Evolutionary conservation across 92 coral and sea anemone genomes (phyloP).

Genomic region (Phenganax subtilis): DNA sequence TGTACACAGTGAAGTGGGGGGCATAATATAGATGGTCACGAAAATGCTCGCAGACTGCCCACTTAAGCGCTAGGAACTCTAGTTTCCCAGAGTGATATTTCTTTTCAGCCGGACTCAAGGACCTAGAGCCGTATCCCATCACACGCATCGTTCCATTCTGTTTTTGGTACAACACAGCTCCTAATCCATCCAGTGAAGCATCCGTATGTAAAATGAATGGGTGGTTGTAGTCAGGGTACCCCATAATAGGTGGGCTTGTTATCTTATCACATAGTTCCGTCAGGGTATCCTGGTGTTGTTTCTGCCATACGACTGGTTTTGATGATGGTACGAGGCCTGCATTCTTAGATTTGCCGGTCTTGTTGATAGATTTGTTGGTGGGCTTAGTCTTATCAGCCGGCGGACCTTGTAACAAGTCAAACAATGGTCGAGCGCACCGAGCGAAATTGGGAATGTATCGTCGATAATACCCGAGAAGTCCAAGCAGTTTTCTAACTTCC

Average conservation of each 20-base stretch:
- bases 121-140: constrained; percentile 40
- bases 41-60: constrained; percentile 49
- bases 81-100: constrained; percentile 42
- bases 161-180: constrained; percentile 34
- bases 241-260: constrained; percentile 48
- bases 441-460: constrained; percentile 31
- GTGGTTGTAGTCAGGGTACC: constrained; percentile 52
- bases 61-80: constrained; percentile 50
- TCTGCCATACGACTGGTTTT: constrained; percentile 47
- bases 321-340: constrained; percentile 40
- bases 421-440: constrained; percentile 15
- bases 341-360: neutral
- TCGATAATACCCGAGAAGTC: constrained; percentile 24
- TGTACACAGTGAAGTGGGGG: constrained; percentile 48
- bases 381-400: neutral
- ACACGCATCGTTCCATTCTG: constrained; percentile 44
- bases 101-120: constrained; percentile 36
- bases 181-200: constrained; percentile 35
- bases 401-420: constrained; percentile 17
- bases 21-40: constrained; percentile 46
- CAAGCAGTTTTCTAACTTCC: constrained; percentile 18
- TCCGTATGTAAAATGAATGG: constrained; percentile 34
- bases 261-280: constrained; percentile 39
- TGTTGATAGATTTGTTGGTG: neutral
- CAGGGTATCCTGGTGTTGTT: constrained; percentile 45